Evolutionary conservation across 2,113 vertebrate genomes (phyloP).

Genomic region (Aplodontia rufa): DNA sequence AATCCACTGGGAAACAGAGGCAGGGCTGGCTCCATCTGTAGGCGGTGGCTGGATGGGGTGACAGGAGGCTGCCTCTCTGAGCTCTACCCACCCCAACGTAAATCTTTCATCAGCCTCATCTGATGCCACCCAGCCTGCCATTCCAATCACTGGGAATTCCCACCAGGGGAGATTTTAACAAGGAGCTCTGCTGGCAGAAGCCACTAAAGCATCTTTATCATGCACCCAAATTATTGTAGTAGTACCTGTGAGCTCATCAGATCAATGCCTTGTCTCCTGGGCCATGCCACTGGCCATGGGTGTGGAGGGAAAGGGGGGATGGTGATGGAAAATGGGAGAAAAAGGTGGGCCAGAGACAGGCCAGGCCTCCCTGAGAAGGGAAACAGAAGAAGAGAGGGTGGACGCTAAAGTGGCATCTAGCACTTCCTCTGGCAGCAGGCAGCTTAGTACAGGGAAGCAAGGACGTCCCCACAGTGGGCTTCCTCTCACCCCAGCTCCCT

Average conservation of each 20-base stretch:
- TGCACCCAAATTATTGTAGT: neutral
- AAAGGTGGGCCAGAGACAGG: neutral
- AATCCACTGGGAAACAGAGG: conserved; percentile 25
- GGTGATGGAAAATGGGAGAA: neutral
- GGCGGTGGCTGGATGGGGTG: neutral
- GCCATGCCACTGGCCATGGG: neutral
- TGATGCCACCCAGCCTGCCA: neutral
- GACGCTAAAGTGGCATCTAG: neutral
- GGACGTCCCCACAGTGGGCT: neutral
- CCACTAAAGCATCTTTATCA: neutral
- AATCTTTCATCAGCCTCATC: neutral
- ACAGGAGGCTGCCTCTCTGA: neutral
- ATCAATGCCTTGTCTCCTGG: neutral
- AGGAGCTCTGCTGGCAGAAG: neutral
- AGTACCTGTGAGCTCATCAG: neutral
- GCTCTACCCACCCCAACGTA: neutral
- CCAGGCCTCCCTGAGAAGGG: neutral
- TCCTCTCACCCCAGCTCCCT: neutral
- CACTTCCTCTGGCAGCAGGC: neutral
- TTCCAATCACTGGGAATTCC: conserved; percentile 4
- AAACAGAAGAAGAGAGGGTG: neutral
- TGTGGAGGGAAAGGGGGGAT: neutral
- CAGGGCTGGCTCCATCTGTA: neutral
- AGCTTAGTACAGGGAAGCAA: too few relatives aligned
- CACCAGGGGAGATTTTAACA: neutral